A percentile compares a stretch with the other conserved stretches of the same genome.
Conservation (phyloP, 2,888 invertebrate genomes). For the Torymus auratus region DNA sequence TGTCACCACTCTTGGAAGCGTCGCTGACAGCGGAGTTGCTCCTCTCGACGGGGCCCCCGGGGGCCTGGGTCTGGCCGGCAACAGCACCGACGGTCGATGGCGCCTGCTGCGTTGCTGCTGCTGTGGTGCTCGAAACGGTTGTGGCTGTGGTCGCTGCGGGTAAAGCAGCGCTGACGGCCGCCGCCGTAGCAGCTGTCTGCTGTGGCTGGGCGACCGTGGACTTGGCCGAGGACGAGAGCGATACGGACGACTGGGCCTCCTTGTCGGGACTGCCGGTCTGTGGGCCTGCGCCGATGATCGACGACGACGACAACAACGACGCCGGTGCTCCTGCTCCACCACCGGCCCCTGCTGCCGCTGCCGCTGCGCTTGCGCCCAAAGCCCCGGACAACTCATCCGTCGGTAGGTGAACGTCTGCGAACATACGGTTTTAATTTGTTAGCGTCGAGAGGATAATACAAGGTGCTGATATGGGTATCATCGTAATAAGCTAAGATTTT, state of each 20-base stretch:
- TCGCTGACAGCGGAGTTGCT: constrained; percentile 83
- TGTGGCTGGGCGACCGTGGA: constrained; percentile 26
- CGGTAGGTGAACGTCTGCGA: constrained; percentile 70
- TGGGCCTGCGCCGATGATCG: constrained; percentile 55
- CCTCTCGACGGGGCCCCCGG: constrained; percentile 70
- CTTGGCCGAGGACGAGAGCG: constrained; percentile 36
- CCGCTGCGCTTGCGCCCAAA: constrained; percentile 71
- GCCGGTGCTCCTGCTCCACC: constrained; percentile 12
- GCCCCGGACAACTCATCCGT: constrained; percentile 75
- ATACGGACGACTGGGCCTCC: constrained; percentile 35
- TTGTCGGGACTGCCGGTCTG: constrained; percentile 58
- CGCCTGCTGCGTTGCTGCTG: constrained; percentile 65
- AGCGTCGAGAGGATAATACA: too few relatives aligned
- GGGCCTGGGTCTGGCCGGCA: constrained; percentile 63
- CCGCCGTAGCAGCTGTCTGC: too few relatives aligned
- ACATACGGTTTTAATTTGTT: not conserved
- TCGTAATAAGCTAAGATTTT: too few relatives aligned
- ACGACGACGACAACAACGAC: constrained; percentile 62
- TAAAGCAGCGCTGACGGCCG: not conserved
- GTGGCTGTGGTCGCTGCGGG: constrained; percentile 69
- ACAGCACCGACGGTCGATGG: constrained; percentile 64
- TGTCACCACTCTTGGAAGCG: constrained; percentile 83
- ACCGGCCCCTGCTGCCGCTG: constrained; percentile 76
- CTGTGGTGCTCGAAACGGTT: too few relatives aligned
- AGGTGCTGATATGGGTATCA: too few relatives aligned